Base-by-base conservation (phyloP, 2,113 vertebrate species). In the Oriolus oriolus region DNA sequence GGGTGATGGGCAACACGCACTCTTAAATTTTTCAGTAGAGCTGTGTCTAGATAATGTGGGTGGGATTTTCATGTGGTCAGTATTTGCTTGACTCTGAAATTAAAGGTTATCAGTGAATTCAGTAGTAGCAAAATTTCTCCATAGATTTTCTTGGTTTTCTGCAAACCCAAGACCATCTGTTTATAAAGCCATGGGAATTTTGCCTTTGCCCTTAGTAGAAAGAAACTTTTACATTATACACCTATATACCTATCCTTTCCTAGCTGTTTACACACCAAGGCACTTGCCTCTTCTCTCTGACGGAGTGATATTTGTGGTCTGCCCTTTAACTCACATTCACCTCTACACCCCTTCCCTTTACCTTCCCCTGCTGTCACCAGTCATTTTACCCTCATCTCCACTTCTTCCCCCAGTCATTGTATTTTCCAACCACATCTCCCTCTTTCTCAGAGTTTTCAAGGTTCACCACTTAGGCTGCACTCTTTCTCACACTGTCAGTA, bases 1-100 rank as follows among this genome's bases (percentile, higher is more conserved):
- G 2, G 0, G 17, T 2, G 1, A 44, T 17, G 6, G 26, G 10
- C 7, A 42, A 31, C 30, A 52, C 16, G 27, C 21, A n/a, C 8
- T 35, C 26, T 45, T 24, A 53, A 9, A 13, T 33, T 66, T 80
- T 80, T 77, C 27, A 28, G 33, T 16, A 30, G 37, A 60, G 6
- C 6, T 84, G 13, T 84, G 10, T 31, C 47, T 52, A 75, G 35
- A 33, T 47, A 74, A 45, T 27, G 7, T 66, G 23, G 10, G 2
- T 0, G 16, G 16, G 30, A 22, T 71, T 93, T 95, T 63, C 50
- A 70, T 21, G n/a, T 37, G 18, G 4, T 66, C 50, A 31, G 11
- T 44, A 42, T 80, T 54, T 74, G 35, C 17, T 37, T 35, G 68
- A 17, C 9, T 76, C 42, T 77, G 35, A 7, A 54, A 24, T 63